phyloP scores from a whole-genome alignment of 2,113 vertebrate species.

The Nothobranchius furzeri region DNA sequence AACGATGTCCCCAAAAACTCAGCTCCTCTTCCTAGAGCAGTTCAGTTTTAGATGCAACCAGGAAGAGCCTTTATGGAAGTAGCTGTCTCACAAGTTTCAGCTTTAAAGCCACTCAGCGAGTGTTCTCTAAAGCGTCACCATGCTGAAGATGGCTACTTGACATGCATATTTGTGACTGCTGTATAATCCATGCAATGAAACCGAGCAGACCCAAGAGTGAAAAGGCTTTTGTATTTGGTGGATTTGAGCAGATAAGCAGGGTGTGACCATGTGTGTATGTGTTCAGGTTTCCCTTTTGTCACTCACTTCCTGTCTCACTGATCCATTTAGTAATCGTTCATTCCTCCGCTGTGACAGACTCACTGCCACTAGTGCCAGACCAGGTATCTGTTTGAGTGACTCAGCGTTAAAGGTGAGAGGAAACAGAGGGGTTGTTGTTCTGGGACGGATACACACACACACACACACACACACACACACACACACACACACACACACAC shows the following conservation, averaged over 20 bases:
- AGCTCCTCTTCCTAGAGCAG: not conserved
- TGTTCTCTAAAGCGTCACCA: too few relatives aligned
- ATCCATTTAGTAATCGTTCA: slow-evolving; percentile 34
- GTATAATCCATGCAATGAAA: not conserved
- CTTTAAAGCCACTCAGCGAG: too few relatives aligned
- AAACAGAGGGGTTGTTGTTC: slow-evolving; percentile 42
- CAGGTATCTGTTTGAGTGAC: slow-evolving; percentile 47
- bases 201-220: not conserved
- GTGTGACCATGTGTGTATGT: slow-evolving; percentile 5
- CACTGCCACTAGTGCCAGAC: not conserved
- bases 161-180: not conserved
- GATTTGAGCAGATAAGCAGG: slow-evolving; percentile 15
- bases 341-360: slow-evolving; percentile 11
- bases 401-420: slow-evolving; percentile 19
- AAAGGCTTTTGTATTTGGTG: not conserved
- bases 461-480: slow-evolving; percentile 16
- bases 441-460: slow-evolving; percentile 12
- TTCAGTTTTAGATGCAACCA: not conserved
- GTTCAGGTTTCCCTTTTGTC: not conserved
- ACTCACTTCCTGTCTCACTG: slow-evolving; percentile 20
- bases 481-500: slow-evolving; percentile 14
- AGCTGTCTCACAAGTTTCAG: too few relatives aligned
- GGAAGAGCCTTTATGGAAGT: not conserved
- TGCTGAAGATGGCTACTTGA: not conserved
- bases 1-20: not conserved